Conservation (phyloP, 2,888 invertebrate species). For the Orchesella flavescens region DNA sequence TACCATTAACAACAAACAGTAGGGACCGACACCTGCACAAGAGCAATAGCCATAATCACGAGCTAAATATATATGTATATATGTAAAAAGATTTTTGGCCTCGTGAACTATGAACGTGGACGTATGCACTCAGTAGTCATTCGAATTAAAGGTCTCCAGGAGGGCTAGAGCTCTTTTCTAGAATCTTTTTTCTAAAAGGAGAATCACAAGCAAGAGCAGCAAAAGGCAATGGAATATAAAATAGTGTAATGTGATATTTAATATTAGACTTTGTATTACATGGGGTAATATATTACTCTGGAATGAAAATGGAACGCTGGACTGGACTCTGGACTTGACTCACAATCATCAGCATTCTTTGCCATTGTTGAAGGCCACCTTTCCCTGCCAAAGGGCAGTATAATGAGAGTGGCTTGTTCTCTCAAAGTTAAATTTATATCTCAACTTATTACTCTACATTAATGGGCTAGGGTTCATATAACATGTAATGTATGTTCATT, state of each 20-base stretch:
- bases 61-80: not conserved
- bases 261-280: too few species aligned
- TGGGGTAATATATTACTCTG: too few species aligned
- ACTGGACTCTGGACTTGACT: too few species aligned
- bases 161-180: constrained; percentile 11
- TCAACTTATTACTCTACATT: not conserved
- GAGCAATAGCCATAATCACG: not conserved
- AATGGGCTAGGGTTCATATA: not conserved
- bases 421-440: not conserved
- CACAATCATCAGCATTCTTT: not conserved
- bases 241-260: too few species aligned
- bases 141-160: constrained; percentile 47
- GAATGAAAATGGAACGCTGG: too few species aligned
- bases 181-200: not conserved
- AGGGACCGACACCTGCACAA: constrained; percentile 40
- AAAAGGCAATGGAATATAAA: too few species aligned
- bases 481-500: not conserved
- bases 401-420: not conserved
- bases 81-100: not conserved
- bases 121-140: not conserved
- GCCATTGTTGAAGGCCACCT: constrained; percentile 39
- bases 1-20: constrained; percentile 28
- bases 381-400: constrained; percentile 36
- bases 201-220: not conserved
- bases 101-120: not conserved